Evolutionary conservation across 2,797 vertebrate species (phyloP), one percentile per base, ranked within the genome.

Genomic region (Meda fulgida): DNA sequence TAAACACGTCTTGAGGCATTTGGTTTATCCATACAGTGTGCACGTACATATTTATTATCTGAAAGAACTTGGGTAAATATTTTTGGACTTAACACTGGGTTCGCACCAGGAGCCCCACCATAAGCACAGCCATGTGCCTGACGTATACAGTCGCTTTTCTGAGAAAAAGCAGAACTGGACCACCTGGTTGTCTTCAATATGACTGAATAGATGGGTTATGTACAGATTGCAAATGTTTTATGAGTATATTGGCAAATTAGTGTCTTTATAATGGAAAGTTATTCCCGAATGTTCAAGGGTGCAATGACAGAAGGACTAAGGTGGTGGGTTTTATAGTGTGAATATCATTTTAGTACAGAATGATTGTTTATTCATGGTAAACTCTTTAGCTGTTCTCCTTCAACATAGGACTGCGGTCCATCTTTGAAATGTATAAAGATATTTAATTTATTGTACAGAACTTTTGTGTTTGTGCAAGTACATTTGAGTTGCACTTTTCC

Each of bases 301-400:
- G 94, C 91, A 95, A 93, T 93, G 93, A 90, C 75, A 83, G 85
- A 90, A 84, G 87, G 87, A 89, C 89, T 90, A 86, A 92, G 87
- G 84, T 92, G 76, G 90, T 92, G 93, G 94, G 93, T 94, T 92
- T 93, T 91, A 92, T 91, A 93, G 93, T 93, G 92, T 94, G 91
- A 94, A 93, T 90, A 89, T 91, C 34, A 58, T 84, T 89, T 76
- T 85, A 80, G 83, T 72, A 85, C 77, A 51, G n/a, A 48, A 51
- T 76, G 77, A 78, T 78, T 80, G 69, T 84, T 88, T 90, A 31
- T 84, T 87, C 29, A 53, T 81, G 89, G 89, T 91, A 43, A 85
- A 65, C 55, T 85, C 40, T 63, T 72, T 19, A 53, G 40, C 43
- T 10, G 34, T 55, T 51, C 43, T 72, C 46, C 77, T 75, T 79